Percentiles rank a stretch among this genome's conserved stretches.
phyloP scores from a whole-genome alignment of 2,113 vertebrate genomes.

The Columba janthina region DNA sequence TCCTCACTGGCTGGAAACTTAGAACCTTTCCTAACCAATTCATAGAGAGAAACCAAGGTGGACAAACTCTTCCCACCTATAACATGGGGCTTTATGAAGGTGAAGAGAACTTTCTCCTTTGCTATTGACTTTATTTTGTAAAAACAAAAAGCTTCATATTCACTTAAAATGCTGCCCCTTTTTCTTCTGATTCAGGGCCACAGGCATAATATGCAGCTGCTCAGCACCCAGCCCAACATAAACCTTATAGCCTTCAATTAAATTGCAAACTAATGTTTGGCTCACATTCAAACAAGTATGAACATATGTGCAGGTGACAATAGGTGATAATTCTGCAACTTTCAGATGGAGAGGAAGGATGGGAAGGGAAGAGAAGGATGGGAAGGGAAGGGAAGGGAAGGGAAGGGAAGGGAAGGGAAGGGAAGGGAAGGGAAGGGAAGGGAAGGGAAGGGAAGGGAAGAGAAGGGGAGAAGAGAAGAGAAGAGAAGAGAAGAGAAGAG shows the following conservation, averaged over 20 bases:
- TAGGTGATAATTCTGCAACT: conserved; percentile 47
- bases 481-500: too few relatives aligned
- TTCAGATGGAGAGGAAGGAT: conserved; percentile 19
- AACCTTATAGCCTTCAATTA: conserved; percentile 27
- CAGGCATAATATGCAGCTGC: conserved; percentile 7
- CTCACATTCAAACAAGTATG: conserved; percentile 47
- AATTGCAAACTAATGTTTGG: conserved; percentile 31
- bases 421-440: too few relatives aligned
- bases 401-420: neutral
- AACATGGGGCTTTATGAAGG: neutral
- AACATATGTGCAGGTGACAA: conserved; percentile 53
- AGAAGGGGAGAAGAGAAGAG: too few relatives aligned
- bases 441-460: too few relatives aligned
- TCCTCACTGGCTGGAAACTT: neutral
- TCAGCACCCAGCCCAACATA: neutral
- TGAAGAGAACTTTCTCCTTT: neutral
- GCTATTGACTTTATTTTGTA: neutral
- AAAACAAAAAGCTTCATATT: neutral
- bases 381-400: neutral
- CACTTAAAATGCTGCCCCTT: neutral
- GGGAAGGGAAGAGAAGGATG: neutral
- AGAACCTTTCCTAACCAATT: neutral
- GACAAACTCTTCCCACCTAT: neutral
- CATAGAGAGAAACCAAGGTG: neutral
- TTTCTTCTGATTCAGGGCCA: neutral